phyloP scores from a whole-genome alignment of 2,888 invertebrate species.

The Scrobipalpa atriplicella region DNA sequence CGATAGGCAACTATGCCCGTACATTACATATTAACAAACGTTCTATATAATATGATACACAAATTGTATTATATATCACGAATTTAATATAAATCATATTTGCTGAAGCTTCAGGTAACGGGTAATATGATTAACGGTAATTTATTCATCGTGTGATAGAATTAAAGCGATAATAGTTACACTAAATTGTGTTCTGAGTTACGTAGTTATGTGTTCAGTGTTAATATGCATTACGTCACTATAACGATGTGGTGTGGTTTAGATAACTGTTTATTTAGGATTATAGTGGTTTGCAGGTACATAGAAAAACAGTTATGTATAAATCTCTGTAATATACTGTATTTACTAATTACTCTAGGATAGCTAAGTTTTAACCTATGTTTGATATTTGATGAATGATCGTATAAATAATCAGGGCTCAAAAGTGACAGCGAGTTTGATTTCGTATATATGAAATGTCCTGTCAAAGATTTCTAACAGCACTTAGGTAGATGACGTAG shows the following conservation, averaged over 20 bases:
- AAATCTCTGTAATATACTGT: no score
- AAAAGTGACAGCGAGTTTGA: no score
- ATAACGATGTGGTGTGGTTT: not conserved
- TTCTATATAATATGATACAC: not conserved
- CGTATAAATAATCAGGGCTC: no score
- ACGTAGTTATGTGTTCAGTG: not conserved
- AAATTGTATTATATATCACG: constrained; percentile 1
- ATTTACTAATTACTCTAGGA: no score
- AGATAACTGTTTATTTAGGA: no score
- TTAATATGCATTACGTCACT: constrained; percentile 7
- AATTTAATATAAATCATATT: not conserved
- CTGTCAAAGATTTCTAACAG: no score
- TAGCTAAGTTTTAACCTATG: no score
- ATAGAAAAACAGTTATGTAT: no score
- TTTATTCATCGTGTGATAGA: constrained; percentile 26
- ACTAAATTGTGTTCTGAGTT: not conserved
- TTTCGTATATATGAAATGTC: no score
- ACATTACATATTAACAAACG: not conserved
- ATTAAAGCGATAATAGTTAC: not conserved
- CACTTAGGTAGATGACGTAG: no score
- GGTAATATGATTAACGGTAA: constrained; percentile 21
- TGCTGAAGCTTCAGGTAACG: not conserved
- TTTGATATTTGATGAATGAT: no score
- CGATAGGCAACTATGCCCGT: not conserved
- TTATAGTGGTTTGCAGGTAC: no score